Evolutionary conservation across 2,888 invertebrate genomes (phyloP), one percentile per base, ranked within the genome.

Genomic region (Ommatoiulus sabulosus): DNA sequence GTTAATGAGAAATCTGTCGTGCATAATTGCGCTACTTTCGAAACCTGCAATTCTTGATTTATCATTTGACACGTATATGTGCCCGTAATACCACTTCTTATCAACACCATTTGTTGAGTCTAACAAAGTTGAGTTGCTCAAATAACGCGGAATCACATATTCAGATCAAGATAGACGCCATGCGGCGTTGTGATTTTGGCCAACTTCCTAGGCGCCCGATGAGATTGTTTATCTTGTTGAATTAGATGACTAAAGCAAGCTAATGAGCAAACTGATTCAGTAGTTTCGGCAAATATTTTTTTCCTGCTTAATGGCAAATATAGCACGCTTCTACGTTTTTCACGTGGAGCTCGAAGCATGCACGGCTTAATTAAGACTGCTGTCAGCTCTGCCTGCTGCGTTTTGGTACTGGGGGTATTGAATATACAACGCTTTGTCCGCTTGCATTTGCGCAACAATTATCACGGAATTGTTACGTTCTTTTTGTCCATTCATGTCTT

Each of bases 321-420:
- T 80, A 35, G 35, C 35, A 43, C 35, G 24, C 35, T 12, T 4
- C 15, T 7, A 48, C 5, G 72, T 10, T 20, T 72, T 72, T 15
- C 80, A 80, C 35, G 80, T 35, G 35, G 12, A 24, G 80, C 35
- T 80, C 35, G 80, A 80, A 80, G 80, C 80, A n/a, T n/a, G n/a
- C n/a, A 80, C 12, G 8, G 35, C 7, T 10, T 80, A 80, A 80
- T 80, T 80, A 80, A 80, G 80, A 80, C 80, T 24, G 72, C 72
- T 80, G 80, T 80, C 80, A 80, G 24, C 35, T 35, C 80, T 24
- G 12, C 80, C 80, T 35, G 80, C 80, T 80, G 80, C 35, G 80
- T 43, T 12, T 35, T 43, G 80, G 15, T 12, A 80, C 0, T 72
- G 72, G 20, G 72, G 20, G 24, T 24, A 72, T 72, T 80, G 35